Base-by-base conservation (phyloP, 2,113 vertebrate species). In the Dipodomys stephensi region DNA sequence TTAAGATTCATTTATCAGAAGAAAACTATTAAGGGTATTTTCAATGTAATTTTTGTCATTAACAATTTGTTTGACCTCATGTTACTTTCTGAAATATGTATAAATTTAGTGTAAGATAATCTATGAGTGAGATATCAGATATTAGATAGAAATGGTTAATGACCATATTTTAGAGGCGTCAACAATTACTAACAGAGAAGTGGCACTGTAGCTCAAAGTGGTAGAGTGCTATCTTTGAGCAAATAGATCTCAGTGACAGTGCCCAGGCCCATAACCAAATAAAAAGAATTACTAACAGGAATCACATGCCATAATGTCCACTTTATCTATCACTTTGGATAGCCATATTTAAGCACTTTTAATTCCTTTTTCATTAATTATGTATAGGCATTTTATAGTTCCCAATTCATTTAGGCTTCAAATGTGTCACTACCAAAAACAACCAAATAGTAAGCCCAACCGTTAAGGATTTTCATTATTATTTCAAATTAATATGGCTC, bases 401-500 rank as follows among this genome's bases (percentile, higher is more conserved):
- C 15, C 4, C n/a, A 44, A 18, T 35, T 92, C n/a, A 49, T 77
- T 84, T 64, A 20, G 32, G 74, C 10, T 71, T 46, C 53, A 57
- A 77, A 60, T 39, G 0, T 76, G 25, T 53, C 27, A 79, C 83
- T 68, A 65, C 93, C 81, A 72, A 86, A 83, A 88, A 23, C 12
- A 87, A 30, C 46, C 5, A 91, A 68, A 18, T 19, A 73, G 9
- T 71, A 57, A 79, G 2, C 12, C 4, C 76, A 39, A 39, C 3
- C 78, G 35, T 79, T 71, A 65, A 90, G 22, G 53, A 68, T 93
- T 72, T 71, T 3, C 12, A 62, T 88, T 77, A 60, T 65, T 71
- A 79, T n/a, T 91, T 83, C 53, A 35, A 95, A 68, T 83, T 6
- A 71, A 62, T n/a, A 28, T 49, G 49, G 7, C 73, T 92, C 72